Evolutionary conservation across 2,797 vertebrate genomes (phyloP), one percentile per base, ranked within the genome.

Genomic region (Aviceda leuphotes): DNA sequence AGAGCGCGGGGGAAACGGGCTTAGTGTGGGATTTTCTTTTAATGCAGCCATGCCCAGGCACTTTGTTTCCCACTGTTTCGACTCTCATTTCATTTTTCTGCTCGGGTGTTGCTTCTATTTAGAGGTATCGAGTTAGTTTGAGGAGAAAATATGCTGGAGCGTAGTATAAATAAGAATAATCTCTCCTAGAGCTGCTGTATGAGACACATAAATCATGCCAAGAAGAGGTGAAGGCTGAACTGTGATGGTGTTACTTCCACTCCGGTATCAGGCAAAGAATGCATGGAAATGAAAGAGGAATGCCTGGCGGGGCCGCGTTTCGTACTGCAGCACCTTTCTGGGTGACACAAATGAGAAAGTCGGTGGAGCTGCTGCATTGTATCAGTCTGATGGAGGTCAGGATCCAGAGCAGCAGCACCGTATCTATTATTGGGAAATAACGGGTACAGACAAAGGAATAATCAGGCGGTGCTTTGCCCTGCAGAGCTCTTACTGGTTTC

Each of bases 141-240:
- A 91, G 59, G 56, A 89, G 47, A 93, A 83, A 87, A 37, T 31
- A 21, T 24, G 30, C 68, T 56, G 39, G 49, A 82, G 43, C 12
- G 9, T 55, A 26, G 25, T 71, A 35, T 84, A 95, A 95, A 89
- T 79, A 84, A 90, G 68, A 94, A 87, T 58, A 91, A 94, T 93
- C 39, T 46, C 13, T 83, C 25, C 55, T 54, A 77, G 76, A 63
- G 30, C 68, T 87, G 83, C 61, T 79, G 46, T 61, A 46, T 56
- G 89, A 93, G 82, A 56, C 72, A 74, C 67, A 91, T 96, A 92
- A 94, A 94, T 96, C 96, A 86, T 24, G n/a, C 16, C 17, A 24
- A 39, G 43, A 39, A 79, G 90, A 77, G 49, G 70, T 54, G n/a
- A 44, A 70, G 65, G 59, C 61, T 68, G 66, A 90, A 63, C 41